Evolutionary conservation across 2,888 invertebrate genomes (phyloP).

Genomic region (Cyrtodaria siliqua): DNA sequence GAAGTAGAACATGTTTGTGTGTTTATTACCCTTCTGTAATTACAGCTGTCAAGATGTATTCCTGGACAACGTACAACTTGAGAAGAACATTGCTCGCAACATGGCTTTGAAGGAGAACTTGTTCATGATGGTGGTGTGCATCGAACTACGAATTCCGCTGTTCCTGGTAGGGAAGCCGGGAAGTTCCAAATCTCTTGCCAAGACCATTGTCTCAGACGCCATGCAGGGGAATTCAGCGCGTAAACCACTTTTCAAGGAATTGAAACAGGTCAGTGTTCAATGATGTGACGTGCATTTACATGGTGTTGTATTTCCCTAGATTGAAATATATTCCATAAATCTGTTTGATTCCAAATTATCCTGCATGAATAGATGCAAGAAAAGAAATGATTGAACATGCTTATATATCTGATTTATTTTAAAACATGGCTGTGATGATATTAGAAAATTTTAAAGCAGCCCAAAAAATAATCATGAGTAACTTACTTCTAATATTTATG

Average conservation of each 20-base stretch:
- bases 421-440: no score
- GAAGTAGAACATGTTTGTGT: conserved; percentile 55
- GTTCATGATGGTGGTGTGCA: conserved; percentile 85
- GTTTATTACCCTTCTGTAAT: no score
- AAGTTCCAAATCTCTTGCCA: conserved; percentile 85
- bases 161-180: conserved; percentile 85
- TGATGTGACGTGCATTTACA: not conserved
- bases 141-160: conserved; percentile 83
- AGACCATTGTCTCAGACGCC: conserved; percentile 83
- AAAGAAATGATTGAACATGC: no score
- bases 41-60: conserved; percentile 70
- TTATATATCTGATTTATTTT: no score
- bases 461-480: no score
- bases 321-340: no score
- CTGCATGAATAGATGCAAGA: no score
- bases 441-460: no score
- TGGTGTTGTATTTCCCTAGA: not conserved
- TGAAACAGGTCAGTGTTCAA: conserved; percentile 76
- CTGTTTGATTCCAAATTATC: no score
- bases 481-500: no score
- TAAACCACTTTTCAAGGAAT: conserved; percentile 73
- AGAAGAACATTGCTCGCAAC: conserved; percentile 54
- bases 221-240: conserved; percentile 82
- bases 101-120: conserved; percentile 84
- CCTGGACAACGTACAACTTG: conserved; percentile 38